A percentile compares a stretch with the other conserved stretches of the same genome.
Evolutionary conservation across 2,113 vertebrate species (phyloP).

Genomic region (Rhadina sibilatrix): DNA sequence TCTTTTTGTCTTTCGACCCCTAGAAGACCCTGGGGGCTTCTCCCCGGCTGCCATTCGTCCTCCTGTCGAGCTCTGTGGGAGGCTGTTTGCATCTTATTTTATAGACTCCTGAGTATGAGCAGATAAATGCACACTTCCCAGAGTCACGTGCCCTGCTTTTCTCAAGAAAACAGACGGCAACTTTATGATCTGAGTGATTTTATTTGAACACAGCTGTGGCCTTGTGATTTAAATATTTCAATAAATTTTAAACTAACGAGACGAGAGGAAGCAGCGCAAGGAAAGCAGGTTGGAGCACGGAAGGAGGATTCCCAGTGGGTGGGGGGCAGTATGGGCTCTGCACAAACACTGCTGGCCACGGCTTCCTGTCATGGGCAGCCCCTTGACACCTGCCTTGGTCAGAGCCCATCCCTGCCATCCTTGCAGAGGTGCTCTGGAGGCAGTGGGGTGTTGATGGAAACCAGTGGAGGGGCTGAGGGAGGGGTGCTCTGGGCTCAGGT

Average conservation of each 20-base stretch:
- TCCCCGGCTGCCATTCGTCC: background rate
- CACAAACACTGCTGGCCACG: background rate
- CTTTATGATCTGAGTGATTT: conserved; percentile 70
- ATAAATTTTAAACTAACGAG: conserved; percentile 64
- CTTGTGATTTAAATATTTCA: conserved; percentile 64
- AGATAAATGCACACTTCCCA: background rate
- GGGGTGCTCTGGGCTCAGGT: background rate
- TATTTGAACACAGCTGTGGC: conserved; percentile 65
- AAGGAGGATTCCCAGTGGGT: background rate
- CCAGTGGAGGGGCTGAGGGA: background rate
- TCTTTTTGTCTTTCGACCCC: conserved; percentile 6
- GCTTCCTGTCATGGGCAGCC: background rate
- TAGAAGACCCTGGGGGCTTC: background rate
- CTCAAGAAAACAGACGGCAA: conserved; percentile 58
- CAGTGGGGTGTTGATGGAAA: background rate
- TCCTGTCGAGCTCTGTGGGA: background rate
- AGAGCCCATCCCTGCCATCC: background rate
- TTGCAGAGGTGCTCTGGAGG: background rate
- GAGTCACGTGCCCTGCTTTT: background rate
- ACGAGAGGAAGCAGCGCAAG: conserved; percentile 1
- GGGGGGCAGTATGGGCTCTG: background rate
- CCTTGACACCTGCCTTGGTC: background rate
- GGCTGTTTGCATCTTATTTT: background rate
- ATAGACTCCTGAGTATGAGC: background rate
- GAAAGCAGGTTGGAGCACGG: background rate